phyloP scores from a whole-genome alignment of 2,888 invertebrate genomes.

The Tyria jacobaeae region DNA sequence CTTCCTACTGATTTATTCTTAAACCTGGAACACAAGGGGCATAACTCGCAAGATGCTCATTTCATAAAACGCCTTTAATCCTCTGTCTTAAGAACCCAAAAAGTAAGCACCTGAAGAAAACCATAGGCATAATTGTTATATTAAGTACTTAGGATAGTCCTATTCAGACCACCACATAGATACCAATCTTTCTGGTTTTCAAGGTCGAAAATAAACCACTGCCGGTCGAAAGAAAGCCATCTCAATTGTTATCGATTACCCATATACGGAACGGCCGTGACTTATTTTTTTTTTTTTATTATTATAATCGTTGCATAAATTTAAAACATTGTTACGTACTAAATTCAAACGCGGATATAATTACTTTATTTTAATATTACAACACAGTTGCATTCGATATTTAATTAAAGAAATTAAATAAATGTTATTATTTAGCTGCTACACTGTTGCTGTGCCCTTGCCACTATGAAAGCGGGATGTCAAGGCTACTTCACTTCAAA shows the following conservation, averaged over 20 bases:
- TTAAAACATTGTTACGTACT: not conserved
- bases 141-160: too few relatives aligned
- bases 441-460: not conserved
- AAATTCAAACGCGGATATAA: not conserved
- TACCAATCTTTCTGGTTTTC: too few relatives aligned
- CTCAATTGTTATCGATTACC: not conserved
- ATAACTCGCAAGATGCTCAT: too few relatives aligned
- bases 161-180: too few relatives aligned
- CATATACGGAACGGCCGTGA: not conserved
- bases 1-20: too few relatives aligned
- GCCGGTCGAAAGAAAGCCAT: not conserved
- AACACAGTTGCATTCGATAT: not conserved
- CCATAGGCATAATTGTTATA: too few relatives aligned
- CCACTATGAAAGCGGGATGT: not conserved
- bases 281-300: too few relatives aligned
- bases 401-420: not conserved
- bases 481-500: not conserved
- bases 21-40: too few relatives aligned
- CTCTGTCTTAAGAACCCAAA: too few relatives aligned
- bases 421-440: not conserved
- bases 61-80: too few relatives aligned
- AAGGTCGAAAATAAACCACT: too few relatives aligned
- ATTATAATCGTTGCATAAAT: not conserved
- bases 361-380: not conserved
- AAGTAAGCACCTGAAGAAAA: too few relatives aligned